Percentiles rank a stretch among this genome's conserved stretches.
phyloP scores from a whole-genome alignment of 37 sponge, comb jelly and placozoan genomes.

The Lycopodina hypogea region DNA sequence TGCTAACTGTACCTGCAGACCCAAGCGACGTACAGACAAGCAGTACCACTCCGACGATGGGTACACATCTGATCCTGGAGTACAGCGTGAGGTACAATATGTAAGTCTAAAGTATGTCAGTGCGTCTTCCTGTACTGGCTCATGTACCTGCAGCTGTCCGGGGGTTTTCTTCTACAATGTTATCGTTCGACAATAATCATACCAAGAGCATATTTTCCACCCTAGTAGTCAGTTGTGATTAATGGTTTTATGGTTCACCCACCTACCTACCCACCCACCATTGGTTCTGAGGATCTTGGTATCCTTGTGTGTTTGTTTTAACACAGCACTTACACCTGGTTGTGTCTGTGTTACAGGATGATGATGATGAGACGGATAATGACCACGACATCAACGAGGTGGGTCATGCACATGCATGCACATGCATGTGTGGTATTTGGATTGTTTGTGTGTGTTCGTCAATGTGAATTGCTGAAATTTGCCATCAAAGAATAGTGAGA shows the following conservation, averaged over 20 bases:
- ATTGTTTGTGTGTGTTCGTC: background rate
- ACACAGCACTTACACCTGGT: too few species aligned
- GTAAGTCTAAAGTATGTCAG: too few species aligned
- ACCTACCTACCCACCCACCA: too few species aligned
- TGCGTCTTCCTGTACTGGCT: background rate
- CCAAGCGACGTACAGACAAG: conserved; percentile 38
- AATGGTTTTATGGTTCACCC: too few species aligned
- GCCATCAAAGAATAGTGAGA: too few species aligned
- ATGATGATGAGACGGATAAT: conserved; percentile 51
- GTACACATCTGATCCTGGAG: conserved; percentile 72
- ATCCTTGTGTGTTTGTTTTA: too few species aligned
- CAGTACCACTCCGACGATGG: conserved; percentile 70
- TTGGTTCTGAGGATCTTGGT: too few species aligned
- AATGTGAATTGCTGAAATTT: too few species aligned
- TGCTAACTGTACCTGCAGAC: conserved; percentile 11
- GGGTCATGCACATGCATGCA: background rate
- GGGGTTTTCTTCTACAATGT: background rate
- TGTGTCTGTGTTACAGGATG: conserved; percentile 27
- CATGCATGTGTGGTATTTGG: background rate
- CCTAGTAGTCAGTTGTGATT: too few species aligned
- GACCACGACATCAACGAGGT: conserved; percentile 14
- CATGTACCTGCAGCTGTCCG: background rate
- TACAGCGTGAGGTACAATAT: conserved; percentile 19
- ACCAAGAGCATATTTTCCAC: too few species aligned
- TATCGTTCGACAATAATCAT: too few species aligned